phyloP scores from a whole-genome alignment of 2,113 vertebrate species.

The Dipodomys stephensi region DNA sequence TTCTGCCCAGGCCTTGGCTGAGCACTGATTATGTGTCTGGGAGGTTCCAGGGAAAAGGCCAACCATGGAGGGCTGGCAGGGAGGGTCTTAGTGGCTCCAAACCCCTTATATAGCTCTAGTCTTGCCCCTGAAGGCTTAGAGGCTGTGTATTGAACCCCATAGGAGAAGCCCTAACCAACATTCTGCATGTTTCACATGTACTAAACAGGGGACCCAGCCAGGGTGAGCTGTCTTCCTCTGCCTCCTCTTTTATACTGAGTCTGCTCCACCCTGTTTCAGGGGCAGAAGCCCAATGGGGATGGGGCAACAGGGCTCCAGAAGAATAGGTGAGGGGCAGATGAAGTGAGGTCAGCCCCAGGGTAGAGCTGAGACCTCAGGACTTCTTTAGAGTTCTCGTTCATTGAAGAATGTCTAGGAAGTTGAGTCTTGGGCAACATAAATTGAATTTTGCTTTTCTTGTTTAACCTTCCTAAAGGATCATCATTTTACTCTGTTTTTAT shows the following conservation, averaged over 20 bases:
- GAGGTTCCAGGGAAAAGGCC: background rate
- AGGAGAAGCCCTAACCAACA: background rate
- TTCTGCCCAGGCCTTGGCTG: background rate
- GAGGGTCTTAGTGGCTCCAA: background rate
- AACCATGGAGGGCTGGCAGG: rapidly evolving
- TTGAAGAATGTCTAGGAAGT: background rate
- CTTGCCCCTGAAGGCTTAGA: background rate
- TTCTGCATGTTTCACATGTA: background rate
- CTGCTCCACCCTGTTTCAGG: background rate
- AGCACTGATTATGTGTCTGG: too few species aligned
- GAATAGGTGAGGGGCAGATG: background rate
- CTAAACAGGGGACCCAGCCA: too few species aligned
- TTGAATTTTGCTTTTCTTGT: background rate
- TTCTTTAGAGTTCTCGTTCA: background rate
- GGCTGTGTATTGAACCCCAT: background rate
- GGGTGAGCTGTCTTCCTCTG: background rate
- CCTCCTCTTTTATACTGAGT: background rate
- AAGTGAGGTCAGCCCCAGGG: background rate
- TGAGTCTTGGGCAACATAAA: background rate
- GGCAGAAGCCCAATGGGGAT: background rate
- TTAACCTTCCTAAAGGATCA: background rate
- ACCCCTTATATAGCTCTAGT: background rate
- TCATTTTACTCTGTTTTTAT: background rate
- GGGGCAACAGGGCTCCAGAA: background rate
- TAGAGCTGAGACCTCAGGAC: rapidly evolving